A percentile compares a stretch with the other conserved stretches of the same genome.
phyloP scores from a whole-genome alignment of 2,888 invertebrate species.

The Meliscaeva auricollis region DNA sequence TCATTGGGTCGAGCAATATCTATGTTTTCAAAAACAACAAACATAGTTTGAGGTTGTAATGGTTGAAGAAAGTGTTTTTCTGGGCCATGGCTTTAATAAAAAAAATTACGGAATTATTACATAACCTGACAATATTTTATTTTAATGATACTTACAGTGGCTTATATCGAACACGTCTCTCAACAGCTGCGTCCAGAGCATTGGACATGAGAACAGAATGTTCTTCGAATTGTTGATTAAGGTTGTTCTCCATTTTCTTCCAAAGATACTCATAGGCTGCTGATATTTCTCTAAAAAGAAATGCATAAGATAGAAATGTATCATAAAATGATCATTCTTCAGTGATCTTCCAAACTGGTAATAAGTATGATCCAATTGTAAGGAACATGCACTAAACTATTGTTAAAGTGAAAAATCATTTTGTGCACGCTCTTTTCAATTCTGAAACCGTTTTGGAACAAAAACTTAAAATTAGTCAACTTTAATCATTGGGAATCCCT shows the following conservation, averaged over 20 bases:
- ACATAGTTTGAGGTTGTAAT: slow-evolving; percentile 87
- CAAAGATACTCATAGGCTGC: slow-evolving; percentile 79
- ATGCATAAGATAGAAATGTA: no score
- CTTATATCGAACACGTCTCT: slow-evolving; percentile 86
- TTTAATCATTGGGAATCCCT: no score
- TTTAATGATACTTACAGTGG: slow-evolving; percentile 79
- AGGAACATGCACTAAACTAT: no score
- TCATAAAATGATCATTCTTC: no score
- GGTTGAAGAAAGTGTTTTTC: slow-evolving; percentile 84
- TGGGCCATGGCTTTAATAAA: slow-evolving; percentile 81
- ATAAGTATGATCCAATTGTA: no score
- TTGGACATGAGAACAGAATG: slow-evolving; percentile 89
- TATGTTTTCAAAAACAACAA: slow-evolving; percentile 89
- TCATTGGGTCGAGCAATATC: slow-evolving; percentile 89
- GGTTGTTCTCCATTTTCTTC: slow-evolving; percentile 79
- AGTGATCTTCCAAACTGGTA: no score
- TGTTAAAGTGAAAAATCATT: no score
- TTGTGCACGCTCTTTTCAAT: no score
- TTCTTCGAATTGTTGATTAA: slow-evolving; percentile 80
- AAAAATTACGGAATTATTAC: neutral
- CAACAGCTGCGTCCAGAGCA: slow-evolving; percentile 88
- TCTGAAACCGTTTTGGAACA: no score
- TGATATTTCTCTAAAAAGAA: slow-evolving; percentile 80
- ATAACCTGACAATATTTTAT: neutral
- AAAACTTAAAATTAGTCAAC: neutral